Evolutionary conservation across 2,797 vertebrate genomes (phyloP).

Genomic region (Phrynocephalus vlangalii): DNA sequence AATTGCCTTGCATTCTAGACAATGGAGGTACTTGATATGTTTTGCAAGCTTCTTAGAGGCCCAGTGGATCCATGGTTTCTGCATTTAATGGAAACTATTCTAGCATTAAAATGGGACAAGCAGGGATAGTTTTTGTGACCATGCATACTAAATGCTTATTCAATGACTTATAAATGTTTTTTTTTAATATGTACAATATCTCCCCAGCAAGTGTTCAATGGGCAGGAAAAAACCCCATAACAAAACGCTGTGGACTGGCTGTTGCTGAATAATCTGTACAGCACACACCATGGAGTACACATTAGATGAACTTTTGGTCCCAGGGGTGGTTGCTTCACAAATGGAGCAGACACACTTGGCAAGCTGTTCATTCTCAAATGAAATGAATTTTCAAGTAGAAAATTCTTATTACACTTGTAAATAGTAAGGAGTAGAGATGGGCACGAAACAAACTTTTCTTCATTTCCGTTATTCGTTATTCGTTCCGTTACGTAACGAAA

Average conservation of each 20-base stretch:
- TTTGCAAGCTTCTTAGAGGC: not conserved
- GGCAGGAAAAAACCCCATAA: constrained; percentile 9
- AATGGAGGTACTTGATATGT: not conserved
- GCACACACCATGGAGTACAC: not conserved
- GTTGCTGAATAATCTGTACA: constrained; percentile 27
- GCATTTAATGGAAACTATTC: not conserved
- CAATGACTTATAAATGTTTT: constrained; percentile 11
- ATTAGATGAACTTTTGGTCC: not conserved
- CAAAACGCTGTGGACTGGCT: not conserved
- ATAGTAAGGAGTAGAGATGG: not conserved
- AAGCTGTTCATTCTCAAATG: not conserved
- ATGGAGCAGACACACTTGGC: not conserved
- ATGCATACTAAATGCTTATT: constrained; percentile 21
- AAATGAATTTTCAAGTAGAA: not conserved
- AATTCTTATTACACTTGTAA: not conserved
- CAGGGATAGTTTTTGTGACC: not conserved
- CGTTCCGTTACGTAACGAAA: too few species aligned
- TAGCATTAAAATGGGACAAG: constrained; percentile 22
- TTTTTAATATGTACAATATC: constrained; percentile 23
- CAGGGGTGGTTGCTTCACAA: not conserved
- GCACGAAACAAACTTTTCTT: too few species aligned
- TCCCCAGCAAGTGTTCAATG: not conserved
- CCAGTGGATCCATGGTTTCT: not conserved
- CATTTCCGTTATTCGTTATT: too few species aligned
- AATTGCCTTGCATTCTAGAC: constrained; percentile 8